Conservation (phyloP, 2,797 vertebrate genomes). For the Varecia variegata region DNA sequence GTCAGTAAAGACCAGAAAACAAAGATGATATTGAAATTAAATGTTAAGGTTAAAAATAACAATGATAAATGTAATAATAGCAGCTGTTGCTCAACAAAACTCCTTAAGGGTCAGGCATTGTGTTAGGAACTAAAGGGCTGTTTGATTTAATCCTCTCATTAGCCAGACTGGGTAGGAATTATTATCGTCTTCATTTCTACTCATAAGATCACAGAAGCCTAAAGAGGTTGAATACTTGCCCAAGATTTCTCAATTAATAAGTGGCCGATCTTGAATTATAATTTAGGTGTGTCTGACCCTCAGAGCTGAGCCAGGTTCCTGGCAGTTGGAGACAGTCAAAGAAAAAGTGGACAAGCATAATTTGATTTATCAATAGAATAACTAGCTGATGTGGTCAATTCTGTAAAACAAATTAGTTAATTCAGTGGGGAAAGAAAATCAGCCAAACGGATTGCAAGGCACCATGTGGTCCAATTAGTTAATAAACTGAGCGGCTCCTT, state of each 20-base stretch:
- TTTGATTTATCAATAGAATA: slow-evolving; percentile 46
- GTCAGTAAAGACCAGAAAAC: not conserved
- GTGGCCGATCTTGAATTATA: not conserved
- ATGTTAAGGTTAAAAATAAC: not conserved
- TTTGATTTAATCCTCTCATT: not conserved
- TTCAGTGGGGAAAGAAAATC: slow-evolving; percentile 11
- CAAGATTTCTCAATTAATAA: not conserved
- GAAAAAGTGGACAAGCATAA: not conserved
- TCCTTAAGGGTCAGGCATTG: not conserved
- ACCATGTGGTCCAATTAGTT: not conserved
- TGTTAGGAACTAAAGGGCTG: not conserved
- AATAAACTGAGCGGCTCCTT: not conserved
- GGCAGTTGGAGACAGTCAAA: not conserved
- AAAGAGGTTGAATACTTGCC: not conserved
- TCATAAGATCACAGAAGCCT: not conserved
- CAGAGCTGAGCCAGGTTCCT: not conserved
- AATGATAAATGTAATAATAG: not conserved
- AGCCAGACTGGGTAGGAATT: not conserved
- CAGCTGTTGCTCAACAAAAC: not conserved
- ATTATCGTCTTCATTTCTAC: not conserved
- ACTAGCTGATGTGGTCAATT: slow-evolving; percentile 29
- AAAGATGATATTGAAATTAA: slow-evolving; percentile 23
- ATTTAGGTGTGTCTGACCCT: not conserved
- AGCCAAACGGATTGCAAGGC: not conserved
- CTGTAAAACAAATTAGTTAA: slow-evolving; percentile 47